Evolutionary conservation across 2,797 vertebrate genomes (phyloP), one percentile per base, ranked within the genome.

Genomic region (Thripadectes ignobilis): DNA sequence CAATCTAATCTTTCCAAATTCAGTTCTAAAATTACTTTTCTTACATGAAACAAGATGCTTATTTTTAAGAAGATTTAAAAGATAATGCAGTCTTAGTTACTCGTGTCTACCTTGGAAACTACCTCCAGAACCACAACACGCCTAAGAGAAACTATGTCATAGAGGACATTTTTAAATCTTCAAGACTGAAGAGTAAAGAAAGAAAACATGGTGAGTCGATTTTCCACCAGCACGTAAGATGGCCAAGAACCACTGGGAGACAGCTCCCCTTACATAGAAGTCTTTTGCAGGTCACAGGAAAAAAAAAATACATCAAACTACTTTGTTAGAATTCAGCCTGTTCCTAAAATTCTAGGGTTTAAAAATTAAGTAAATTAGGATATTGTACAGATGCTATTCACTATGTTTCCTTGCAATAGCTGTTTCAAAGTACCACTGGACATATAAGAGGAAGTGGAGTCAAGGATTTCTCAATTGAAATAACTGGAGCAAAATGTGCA

Each of bases 1-100:
- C 98, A 98, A 98, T 97, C 98, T 98, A 98, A 98, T 98, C 97
- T 97, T 97, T 96, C 94, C 91, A 97, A 95, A 96, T 96, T 95
- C 63, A 84, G 68, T 93, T 94, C 68, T 87, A 30, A 96, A 97
- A 77, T 95, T 95, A 66, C 72, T 94, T 93, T 95, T 96, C 83
- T 95, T 90, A 85, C 10, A 46, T 36, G 54, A 97, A 94, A 74
- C 94, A 95, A 95, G 88, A 79, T 85, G 36, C 23, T 94, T 67
- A 94, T 90, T 97, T 97, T 95, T 81, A 97, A 93, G 95, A 97
- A 86, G 91, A 87, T 87, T 96, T 95, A 94, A 77, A 97, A 96
- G 61, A 91, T 51, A 95, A 57, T n/a, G 88, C 76, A 89, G 89
- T 74, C 95, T 95, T 95, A 89, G 88, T 94, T 92, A 85, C 32